Evolutionary conservation across 1,140 invertebrate species (phyloP), one percentile per base, ranked within the genome.

Genomic region (Ooceraea biroi): DNA sequence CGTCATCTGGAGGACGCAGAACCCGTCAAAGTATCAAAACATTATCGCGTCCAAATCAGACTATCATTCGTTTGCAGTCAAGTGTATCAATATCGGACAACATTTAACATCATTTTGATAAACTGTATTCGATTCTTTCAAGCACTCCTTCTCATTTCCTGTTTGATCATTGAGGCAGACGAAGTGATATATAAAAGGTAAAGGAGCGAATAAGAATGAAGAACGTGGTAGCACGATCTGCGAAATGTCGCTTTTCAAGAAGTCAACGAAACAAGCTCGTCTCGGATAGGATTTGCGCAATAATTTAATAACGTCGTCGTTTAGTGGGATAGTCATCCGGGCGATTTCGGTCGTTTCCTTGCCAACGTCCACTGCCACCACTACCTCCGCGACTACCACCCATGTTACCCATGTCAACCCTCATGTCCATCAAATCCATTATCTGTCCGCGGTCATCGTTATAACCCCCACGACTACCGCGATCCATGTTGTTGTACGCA

Each of bases 371-470:
- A 74, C 91, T 88, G 77, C 90, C 90, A 57, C 76, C 91, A 19
- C 91, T 89, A 61, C 89, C 88, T 55, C 90, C 89, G 60, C 91
- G 88, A 48, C 84, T 86, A 48, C 88, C 89, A 41, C 92, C 90
- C 91, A 92, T 92, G 80, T 90, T 92, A 78, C 92, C 91, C 93
- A 94, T 94, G 69, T 94, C 94, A 63, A 94, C 94, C 89, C 94
- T 94, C 94, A 94, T 94, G 86, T 94, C 94, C 94, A 94, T 94
- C 61, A 94, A 91, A 88, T 94, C 94, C 94, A 94, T 94, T 90
- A 94, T 93, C 84, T 93, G 94, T 90, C 91, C 91, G 78, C 94
- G 94, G 68, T 94, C 94, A 61, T 95, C 94, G 89, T 92, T 94
- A 89, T 94, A 94, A 91, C 92, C 94, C 90, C 94, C 94, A 74